Evolutionary conservation across 2,797 vertebrate genomes (phyloP).

Genomic region (Tamandua tetradactyla): DNA sequence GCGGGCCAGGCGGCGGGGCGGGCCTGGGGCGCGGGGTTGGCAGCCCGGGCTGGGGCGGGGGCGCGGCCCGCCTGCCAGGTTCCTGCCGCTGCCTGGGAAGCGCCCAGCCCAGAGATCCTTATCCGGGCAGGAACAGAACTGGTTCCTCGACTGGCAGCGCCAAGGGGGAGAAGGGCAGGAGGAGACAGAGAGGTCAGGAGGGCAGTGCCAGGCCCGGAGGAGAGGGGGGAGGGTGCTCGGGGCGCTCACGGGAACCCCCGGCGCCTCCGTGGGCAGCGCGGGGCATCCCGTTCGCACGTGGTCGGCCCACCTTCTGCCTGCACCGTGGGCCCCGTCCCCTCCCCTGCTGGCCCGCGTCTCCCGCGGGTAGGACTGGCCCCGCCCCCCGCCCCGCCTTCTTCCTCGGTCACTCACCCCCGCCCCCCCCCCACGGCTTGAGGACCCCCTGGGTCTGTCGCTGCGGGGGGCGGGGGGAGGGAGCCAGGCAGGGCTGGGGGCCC

Average conservation of each 20-base stretch:
- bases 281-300: too few relatives aligned
- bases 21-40: background rate
- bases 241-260: background rate
- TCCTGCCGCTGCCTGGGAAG: constrained; percentile 65
- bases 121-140: constrained; percentile 76
- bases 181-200: constrained; percentile 68
- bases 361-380: constrained; percentile 39
- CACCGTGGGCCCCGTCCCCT: too few relatives aligned
- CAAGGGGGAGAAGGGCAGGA: constrained; percentile 54
- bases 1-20: background rate
- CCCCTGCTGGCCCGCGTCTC: too few relatives aligned
- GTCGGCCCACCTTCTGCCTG: background rate
- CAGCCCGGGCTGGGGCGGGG: background rate
- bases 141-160: constrained; percentile 75
- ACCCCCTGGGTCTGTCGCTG: background rate
- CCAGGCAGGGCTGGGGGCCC: background rate
- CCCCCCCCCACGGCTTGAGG: background rate
- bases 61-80: constrained; percentile 55
- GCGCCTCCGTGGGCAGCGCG: fast-evolving
- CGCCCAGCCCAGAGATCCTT: constrained; percentile 77
- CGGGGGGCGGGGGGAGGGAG: background rate
- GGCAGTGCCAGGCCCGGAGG: background rate
- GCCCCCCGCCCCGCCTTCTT: background rate
- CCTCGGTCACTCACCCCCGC: background rate
- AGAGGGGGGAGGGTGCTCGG: background rate